phyloP scores from a whole-genome alignment of 2,888 invertebrate genomes.

The Acanthoscelides obtectus region DNA sequence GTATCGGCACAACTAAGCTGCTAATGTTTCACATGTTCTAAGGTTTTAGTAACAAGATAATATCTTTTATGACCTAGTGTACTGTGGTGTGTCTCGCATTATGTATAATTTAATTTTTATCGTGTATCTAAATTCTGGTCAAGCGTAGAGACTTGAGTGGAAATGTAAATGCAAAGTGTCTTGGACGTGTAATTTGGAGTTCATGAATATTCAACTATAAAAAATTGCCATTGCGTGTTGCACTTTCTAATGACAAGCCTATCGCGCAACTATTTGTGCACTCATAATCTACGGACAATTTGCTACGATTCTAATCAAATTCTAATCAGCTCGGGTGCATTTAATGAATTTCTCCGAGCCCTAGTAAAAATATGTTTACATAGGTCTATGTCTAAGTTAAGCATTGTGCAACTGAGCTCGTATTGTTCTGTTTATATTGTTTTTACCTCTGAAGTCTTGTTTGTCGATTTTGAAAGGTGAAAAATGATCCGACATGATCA shows the following conservation, averaged over 20 bases:
- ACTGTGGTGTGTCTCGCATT: background rate
- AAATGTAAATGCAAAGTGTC: background rate
- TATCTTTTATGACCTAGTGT: too few species aligned
- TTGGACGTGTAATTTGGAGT: background rate
- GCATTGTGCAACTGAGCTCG: background rate
- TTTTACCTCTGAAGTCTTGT: too few species aligned
- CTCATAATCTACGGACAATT: background rate
- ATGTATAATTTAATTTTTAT: background rate
- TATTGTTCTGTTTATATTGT: background rate
- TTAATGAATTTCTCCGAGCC: background rate
- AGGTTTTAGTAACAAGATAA: too few species aligned
- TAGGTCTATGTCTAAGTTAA: background rate
- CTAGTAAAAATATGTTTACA: background rate
- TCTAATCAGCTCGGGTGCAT: background rate
- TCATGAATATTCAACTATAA: background rate
- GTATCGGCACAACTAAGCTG: too few species aligned
- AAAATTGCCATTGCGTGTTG: background rate
- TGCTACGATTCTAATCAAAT: background rate
- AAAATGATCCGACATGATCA: too few species aligned
- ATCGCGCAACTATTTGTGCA: background rate
- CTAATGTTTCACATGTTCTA: too few species aligned
- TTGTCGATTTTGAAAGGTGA: too few species aligned
- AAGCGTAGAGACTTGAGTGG: background rate
- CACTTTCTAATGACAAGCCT: background rate
- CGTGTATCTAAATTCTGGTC: background rate